Percentiles rank a stretch among this genome's conserved stretches.
Conservation (phyloP, 2,797 vertebrate genomes). For the Valencia hispanica region DNA sequence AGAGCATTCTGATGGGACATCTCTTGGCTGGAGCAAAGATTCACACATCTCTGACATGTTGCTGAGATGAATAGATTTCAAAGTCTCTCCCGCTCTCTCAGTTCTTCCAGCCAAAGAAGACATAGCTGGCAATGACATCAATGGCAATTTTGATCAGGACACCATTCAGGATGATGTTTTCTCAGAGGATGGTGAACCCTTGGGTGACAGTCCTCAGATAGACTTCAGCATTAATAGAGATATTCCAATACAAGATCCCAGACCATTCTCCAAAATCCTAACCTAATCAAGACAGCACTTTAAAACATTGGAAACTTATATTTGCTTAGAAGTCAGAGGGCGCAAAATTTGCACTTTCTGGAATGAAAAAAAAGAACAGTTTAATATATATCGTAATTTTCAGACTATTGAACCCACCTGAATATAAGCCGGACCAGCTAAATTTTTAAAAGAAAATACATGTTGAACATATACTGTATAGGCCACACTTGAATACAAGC, state of each 20-base stretch:
- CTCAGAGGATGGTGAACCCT: not conserved
- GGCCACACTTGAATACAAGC: no score
- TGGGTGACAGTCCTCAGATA: not conserved
- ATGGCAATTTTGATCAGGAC: not conserved
- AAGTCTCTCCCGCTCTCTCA: not conserved
- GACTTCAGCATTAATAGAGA: not conserved
- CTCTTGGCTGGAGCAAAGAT: not conserved
- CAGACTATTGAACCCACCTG: no score
- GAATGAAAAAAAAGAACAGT: not conserved
- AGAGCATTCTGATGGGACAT: not conserved
- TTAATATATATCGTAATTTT: no score
- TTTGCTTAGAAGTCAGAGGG: not conserved
- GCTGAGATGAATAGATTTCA: not conserved
- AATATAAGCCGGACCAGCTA: no score
- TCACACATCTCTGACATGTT: not conserved
- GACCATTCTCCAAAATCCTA: not conserved
- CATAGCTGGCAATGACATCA: not conserved
- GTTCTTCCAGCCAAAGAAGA: not conserved
- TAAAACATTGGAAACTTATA: not conserved
- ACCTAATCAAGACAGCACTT: not conserved
- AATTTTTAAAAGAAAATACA: no score
- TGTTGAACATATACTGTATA: no score
- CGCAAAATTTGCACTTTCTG: not conserved
- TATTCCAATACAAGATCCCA: not conserved
- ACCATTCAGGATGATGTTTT: not conserved